Percentiles rank a stretch among this genome's conserved stretches.
Conservation (phyloP, 2,888 invertebrate genomes). For the Cactoblastis cactorum region DNA sequence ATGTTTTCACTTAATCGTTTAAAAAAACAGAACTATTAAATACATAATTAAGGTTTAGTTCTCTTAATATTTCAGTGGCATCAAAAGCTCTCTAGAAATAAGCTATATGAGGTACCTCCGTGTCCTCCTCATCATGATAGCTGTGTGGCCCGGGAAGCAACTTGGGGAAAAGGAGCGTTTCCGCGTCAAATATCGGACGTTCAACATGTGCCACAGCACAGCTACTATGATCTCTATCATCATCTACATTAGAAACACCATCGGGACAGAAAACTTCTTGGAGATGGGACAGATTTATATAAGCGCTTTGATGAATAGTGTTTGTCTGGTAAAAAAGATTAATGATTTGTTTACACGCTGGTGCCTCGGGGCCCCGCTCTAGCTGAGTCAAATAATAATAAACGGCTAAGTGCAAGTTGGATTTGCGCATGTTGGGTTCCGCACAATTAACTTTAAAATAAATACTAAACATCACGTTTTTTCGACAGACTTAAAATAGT, state of each 20-base stretch:
- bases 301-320: slow-evolving; percentile 1
- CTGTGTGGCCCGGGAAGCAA: slow-evolving; percentile 11
- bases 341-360: too few species aligned
- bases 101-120: slow-evolving; percentile 15
- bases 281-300: slow-evolving; percentile 17
- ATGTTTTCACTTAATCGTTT: too few species aligned
- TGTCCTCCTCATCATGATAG: not conserved
- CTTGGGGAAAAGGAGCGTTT: not conserved
- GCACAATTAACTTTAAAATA: too few species aligned
- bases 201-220: not conserved
- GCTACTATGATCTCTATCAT: not conserved
- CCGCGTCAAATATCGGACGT: not conserved
- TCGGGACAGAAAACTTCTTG: slow-evolving; percentile 5
- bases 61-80: not conserved
- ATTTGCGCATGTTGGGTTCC: too few species aligned
- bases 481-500: too few species aligned
- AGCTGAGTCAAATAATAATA: too few species aligned
- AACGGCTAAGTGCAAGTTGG: too few species aligned
- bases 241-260: not conserved
- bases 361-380: too few species aligned
- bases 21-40: too few species aligned
- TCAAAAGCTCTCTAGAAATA: slow-evolving; percentile 6
- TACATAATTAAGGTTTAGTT: too few species aligned
- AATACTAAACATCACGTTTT: too few species aligned
- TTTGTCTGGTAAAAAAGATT: slow-evolving; percentile 3